These are phyloP conservation scores for Conomelus anceps DNA, from an alignment of 2,888 invertebrate species.

Conservation along the genomic window DNA sequence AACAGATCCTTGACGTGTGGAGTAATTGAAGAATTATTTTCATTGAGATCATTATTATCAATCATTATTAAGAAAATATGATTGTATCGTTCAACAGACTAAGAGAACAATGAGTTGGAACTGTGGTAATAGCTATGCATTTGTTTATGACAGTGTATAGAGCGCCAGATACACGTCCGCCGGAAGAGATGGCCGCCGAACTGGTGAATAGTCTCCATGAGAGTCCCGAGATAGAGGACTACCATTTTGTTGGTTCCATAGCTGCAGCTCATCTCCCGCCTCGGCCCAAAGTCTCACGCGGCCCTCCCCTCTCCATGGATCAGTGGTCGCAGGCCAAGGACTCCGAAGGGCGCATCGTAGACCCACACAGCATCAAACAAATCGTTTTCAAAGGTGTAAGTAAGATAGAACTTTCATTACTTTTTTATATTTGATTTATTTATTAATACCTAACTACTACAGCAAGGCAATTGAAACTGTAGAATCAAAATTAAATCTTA, in stretches of 20 bases:
- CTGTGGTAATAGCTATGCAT: too few relatives aligned
- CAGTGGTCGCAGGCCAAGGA: conserved; percentile 80
- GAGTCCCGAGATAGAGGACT: conserved; percentile 53
- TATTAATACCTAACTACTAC: too few relatives aligned
- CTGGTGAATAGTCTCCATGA: conserved; percentile 28
- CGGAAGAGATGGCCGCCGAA: conserved; percentile 33
- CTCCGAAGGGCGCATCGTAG: conserved; percentile 69
- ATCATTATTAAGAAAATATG: too few relatives aligned
- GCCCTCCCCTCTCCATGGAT: conserved; percentile 62
- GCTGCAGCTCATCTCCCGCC: conserved; percentile 58
- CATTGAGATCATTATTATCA: too few relatives aligned
- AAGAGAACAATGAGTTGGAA: too few relatives aligned
- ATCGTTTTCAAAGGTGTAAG: conserved; percentile 86
- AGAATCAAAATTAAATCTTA: too few relatives aligned
- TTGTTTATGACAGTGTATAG: conserved; percentile 35
- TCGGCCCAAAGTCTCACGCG: conserved; percentile 60
- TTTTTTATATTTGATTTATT: not conserved
- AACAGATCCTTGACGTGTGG: too few relatives aligned
- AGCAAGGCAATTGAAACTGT: too few relatives aligned
- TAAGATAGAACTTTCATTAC: conserved; percentile 30
- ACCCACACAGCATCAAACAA: conserved; percentile 70
- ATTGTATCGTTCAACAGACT: too few relatives aligned
- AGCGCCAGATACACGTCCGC: conserved; percentile 33
- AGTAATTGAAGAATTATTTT: too few relatives aligned
- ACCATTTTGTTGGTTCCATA: conserved; percentile 58